Percentiles rank a stretch among this genome's conserved stretches.
phyloP scores from a whole-genome alignment of 1,140 invertebrate species.

The Anoplophora glabripennis region DNA sequence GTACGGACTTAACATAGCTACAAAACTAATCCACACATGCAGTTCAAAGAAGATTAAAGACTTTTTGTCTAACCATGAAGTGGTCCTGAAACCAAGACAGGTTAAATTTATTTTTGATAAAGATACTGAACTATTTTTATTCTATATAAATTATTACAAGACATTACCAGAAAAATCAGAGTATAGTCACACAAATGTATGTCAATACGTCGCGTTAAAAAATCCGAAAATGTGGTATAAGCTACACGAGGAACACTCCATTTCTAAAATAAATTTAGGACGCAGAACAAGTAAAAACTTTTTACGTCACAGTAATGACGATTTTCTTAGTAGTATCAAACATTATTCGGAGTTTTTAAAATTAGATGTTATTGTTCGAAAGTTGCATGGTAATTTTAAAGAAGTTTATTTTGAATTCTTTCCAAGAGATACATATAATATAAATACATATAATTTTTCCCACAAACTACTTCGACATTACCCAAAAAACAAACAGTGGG shows the following conservation, averaged over 20 bases:
- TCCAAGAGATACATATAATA: not conserved
- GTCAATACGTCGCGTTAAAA: constrained; percentile 13
- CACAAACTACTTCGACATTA: not conserved
- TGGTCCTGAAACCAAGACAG: constrained; percentile 2
- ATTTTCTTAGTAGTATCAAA: constrained; percentile 6
- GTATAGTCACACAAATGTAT: constrained; percentile 6
- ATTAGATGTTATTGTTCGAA: not conserved
- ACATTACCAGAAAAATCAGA: not conserved
- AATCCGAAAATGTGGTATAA: constrained; percentile 7
- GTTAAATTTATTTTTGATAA: constrained; percentile 21
- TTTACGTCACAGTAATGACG: constrained; percentile 7
- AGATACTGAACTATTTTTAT: constrained; percentile 8
- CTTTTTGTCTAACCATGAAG: not conserved
- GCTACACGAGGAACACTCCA: constrained; percentile 2
- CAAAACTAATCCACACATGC: constrained; percentile 7
- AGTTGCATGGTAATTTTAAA: constrained; percentile 1
- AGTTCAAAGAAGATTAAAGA: constrained; percentile 10
- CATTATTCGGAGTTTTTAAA: constrained; percentile 2
- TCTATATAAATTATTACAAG: constrained; percentile 14
- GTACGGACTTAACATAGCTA: constrained; percentile 8
- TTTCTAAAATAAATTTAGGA: constrained; percentile 1
- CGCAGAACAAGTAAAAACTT: constrained; percentile 16
- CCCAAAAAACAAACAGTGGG: constrained; percentile 7
- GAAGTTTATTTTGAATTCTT: constrained; percentile 4
- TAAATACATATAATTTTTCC: not conserved